phyloP scores from a whole-genome alignment of 2,888 invertebrate genomes.

The Himalopsyche japonica region DNA sequence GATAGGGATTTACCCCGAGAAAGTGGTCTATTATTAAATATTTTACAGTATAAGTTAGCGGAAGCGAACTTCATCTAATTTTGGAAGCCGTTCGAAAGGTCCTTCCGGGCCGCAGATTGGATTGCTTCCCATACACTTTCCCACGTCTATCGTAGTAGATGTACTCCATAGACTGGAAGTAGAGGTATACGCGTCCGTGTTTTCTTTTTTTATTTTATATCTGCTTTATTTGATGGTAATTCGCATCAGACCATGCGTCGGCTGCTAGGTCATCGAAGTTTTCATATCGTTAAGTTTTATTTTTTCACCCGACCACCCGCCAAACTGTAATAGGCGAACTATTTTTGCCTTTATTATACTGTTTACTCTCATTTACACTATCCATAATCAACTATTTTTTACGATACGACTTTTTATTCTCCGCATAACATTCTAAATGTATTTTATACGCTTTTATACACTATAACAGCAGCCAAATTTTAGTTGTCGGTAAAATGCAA shows the following conservation, averaged over 20 bases:
- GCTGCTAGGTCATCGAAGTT: slow-evolving; percentile 20
- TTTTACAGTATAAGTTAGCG: not conserved
- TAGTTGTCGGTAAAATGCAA: too few relatives aligned
- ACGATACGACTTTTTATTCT: not conserved
- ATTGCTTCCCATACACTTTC: slow-evolving; percentile 13
- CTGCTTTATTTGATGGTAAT: slow-evolving; percentile 14
- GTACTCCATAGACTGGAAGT: not conserved
- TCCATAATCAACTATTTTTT: not conserved
- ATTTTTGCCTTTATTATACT: not conserved
- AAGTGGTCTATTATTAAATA: not conserved
- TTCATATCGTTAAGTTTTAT: slow-evolving; percentile 9
- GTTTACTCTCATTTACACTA: not conserved
- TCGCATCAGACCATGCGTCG: slow-evolving; percentile 26
- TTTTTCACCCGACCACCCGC: not conserved
- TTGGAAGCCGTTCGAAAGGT: not conserved
- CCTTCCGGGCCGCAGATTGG: slow-evolving; percentile 16
- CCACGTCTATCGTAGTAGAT: slow-evolving; percentile 13
- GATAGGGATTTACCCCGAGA: not conserved
- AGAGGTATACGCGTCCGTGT: not conserved
- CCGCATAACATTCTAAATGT: not conserved
- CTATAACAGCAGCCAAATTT: not conserved
- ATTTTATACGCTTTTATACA: not conserved
- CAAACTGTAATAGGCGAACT: not conserved
- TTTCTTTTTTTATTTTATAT: not conserved
- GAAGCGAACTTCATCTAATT: not conserved